These are phyloP conservation scores for Drosophila biarmipes DNA, from an alignment of 1,140 invertebrate species.

Conservation along the genomic window DNA sequence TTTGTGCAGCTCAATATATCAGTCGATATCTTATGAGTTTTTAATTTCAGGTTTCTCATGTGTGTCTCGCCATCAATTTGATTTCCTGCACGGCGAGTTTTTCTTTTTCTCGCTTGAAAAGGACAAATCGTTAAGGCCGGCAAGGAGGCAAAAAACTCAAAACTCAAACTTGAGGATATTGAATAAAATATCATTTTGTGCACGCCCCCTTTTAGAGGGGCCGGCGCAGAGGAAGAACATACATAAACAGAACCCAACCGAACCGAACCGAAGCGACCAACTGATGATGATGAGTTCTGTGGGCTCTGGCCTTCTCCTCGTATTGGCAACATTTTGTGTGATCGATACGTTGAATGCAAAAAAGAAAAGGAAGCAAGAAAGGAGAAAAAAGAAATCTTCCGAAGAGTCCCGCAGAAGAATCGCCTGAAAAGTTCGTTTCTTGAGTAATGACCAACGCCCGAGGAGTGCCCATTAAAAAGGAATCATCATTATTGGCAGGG, in stretches of 20 bases:
- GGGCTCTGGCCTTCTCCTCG: constrained; percentile 11
- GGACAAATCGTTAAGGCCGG: constrained; percentile 76
- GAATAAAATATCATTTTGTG: constrained; percentile 85
- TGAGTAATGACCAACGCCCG: constrained; percentile 78
- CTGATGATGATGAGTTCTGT: constrained; percentile 70
- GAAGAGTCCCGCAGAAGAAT: neutral
- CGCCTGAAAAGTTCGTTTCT: constrained; percentile 13
- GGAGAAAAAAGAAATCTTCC: constrained; percentile 12
- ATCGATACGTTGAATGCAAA: constrained; percentile 75
- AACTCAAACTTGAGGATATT: constrained; percentile 65
- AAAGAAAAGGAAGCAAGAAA: constrained; percentile 17
- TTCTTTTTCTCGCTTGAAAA: constrained; percentile 72
- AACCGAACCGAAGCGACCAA: constrained; percentile 10
- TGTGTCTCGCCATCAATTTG: constrained; percentile 74
- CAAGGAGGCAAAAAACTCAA: neutral
- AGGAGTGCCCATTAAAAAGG: constrained; percentile 83
- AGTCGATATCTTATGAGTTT: constrained; percentile 85
- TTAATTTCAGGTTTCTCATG: constrained; percentile 82
- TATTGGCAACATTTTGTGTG: constrained; percentile 79
- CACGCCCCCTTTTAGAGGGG: constrained; percentile 68
- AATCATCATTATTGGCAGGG: constrained; percentile 84
- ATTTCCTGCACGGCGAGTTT: constrained; percentile 70
- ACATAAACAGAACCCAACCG: constrained; percentile 8
- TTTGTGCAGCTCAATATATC: constrained; percentile 85
- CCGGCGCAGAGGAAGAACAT: neutral